Evolutionary conservation across 2,797 vertebrate genomes (phyloP), one percentile per base, ranked within the genome.

Genomic region (Ceryle rudis): DNA sequence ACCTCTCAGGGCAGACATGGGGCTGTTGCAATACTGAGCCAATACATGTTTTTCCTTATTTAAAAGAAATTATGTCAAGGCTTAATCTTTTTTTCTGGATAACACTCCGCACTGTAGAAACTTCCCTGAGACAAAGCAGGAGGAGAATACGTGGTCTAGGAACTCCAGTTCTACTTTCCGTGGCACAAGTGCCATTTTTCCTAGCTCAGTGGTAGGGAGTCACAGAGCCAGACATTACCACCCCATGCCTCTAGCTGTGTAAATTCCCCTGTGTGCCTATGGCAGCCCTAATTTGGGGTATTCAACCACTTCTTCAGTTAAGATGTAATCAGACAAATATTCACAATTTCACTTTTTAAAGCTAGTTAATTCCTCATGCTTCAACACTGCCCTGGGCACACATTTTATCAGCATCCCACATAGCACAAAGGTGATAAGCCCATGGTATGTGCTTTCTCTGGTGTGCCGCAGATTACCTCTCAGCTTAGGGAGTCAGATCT

Each of bases 41-140:
- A 84, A 78, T 39, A 67, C 16, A 9, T 8, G 15, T 5, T 71
- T 77, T 69, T 74, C 46, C 44, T 93, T 83, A 70, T 55, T 82
- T 65, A 65, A 93, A 89, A 92, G 23, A 62, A 83, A 64, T 2
- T 44, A 70, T 28, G 78, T 93, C 46, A 51, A 91, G 75, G 72
- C 13, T 88, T 88, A 42, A 58, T 86, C 10, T 54, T 54, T 54
- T 52, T 85, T 94, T 22, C 52, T 86, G 49, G 39, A 9, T 61
- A 88, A 78, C 1, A 3, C 22, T 73, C 47, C 66, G 64, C 73
- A 47, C 11, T 33, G 18, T 33, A 52, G 42, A 72, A 82, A 37
- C 82, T 79, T 74, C 73, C 64, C 86, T 92, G 81, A 93, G 67
- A 86, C 73, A 83, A 92, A 84, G 66, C 62, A 79, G 60, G 39